Percentiles rank a stretch among this genome's conserved stretches.
Evolutionary conservation across 2,113 vertebrate species (phyloP).

Genomic region (Siniperca knerii): DNA sequence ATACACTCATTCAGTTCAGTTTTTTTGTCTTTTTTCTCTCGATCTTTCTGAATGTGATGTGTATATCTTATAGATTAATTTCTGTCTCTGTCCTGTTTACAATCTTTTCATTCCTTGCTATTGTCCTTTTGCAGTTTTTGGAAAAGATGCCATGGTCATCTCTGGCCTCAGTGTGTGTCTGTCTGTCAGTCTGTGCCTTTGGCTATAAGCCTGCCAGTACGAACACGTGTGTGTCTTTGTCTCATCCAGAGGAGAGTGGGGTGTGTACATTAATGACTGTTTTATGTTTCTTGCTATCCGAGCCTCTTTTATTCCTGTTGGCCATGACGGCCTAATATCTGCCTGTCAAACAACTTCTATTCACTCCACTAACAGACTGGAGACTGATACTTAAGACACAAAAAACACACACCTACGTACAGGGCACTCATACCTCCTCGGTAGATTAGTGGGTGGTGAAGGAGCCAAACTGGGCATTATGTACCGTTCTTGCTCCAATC

Average conservation of each 20-base stretch:
- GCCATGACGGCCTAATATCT: conserved; percentile 82
- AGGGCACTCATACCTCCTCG: conserved; percentile 51
- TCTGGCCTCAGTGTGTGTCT: conserved; percentile 46
- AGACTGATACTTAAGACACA: conserved; percentile 80
- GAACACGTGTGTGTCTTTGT: conserved; percentile 67
- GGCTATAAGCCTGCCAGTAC: conserved; percentile 36
- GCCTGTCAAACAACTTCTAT: conserved; percentile 80
- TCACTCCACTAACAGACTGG: conserved; percentile 65
- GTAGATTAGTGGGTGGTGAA: conserved; percentile 74
- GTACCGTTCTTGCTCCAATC: conserved; percentile 76
- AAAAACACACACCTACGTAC: conserved; percentile 74
- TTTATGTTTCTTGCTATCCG: conserved; percentile 72
- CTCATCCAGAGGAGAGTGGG: conserved; percentile 53
- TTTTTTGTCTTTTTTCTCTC: background rate
- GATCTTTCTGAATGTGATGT: background rate
- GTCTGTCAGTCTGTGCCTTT: conserved; percentile 33
- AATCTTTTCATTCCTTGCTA: conserved; percentile 60
- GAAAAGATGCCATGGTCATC: conserved; percentile 58
- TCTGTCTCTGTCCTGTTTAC: conserved; percentile 50
- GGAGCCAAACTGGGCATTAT: conserved; percentile 74
- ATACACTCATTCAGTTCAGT: background rate
- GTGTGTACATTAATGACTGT: conserved; percentile 76
- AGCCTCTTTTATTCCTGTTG: conserved; percentile 73
- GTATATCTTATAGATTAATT: conserved; percentile 51
- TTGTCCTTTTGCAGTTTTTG: conserved; percentile 55